Conservation (phyloP, 2,888 invertebrate species). For the Tolmerus cingulatus region DNA sequence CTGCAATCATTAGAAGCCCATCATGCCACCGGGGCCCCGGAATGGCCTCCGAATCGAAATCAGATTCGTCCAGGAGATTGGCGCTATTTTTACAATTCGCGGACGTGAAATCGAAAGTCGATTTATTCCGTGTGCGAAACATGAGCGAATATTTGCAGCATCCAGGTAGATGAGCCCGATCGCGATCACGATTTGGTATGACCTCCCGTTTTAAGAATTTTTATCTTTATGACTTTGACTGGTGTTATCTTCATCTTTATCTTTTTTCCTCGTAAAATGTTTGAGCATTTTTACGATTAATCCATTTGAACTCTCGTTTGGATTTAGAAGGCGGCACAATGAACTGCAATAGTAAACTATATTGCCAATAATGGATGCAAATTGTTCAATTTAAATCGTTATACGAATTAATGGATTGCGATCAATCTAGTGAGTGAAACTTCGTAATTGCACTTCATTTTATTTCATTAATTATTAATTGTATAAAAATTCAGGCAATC, state of each 20-base stretch:
- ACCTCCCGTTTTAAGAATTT: background rate
- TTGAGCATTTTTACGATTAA: background rate
- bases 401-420: background rate
- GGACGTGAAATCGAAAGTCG: constrained; percentile 33
- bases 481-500: too few relatives aligned
- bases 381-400: background rate
- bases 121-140: constrained; percentile 7
- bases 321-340: background rate
- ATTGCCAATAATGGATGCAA: background rate
- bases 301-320: constrained; percentile 9
- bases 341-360: background rate
- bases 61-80: constrained; percentile 12
- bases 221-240: background rate
- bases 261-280: background rate
- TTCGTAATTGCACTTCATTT: background rate
- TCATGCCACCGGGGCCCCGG: background rate
- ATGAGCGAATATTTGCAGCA: background rate
- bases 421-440: background rate
- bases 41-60: constrained; percentile 29
- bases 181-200: background rate
- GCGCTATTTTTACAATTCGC: constrained; percentile 11
- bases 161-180: background rate
- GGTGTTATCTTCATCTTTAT: background rate
- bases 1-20: background rate
- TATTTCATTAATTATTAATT: background rate